Conservation (phyloP, 2,113 vertebrate genomes). For the Thamnophis sirtalis region DNA sequence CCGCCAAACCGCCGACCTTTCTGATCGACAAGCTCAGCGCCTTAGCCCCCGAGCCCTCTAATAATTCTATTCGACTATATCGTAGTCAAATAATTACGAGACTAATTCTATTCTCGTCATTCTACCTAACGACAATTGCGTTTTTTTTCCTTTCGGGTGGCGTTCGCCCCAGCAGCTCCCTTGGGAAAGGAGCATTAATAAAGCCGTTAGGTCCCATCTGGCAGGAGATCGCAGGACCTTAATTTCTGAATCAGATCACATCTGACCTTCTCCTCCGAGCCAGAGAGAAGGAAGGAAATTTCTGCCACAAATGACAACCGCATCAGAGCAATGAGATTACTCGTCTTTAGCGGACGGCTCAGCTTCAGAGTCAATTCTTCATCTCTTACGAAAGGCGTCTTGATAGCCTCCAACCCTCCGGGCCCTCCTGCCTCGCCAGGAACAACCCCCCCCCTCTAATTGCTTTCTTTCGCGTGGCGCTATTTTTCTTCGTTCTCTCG, state of each 20-base stretch:
- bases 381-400: neutral
- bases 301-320: neutral
- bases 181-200: conserved; percentile 26
- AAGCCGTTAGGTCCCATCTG: neutral
- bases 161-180: neutral
- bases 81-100: too few relatives aligned
- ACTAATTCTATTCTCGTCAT: neutral
- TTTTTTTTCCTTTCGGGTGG: conserved; percentile 17
- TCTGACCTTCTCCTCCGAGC: neutral
- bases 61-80: too few relatives aligned
- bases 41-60: too few relatives aligned
- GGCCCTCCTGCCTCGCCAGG: neutral
- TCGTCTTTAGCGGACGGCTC: neutral
- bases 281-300: neutral
- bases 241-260: neutral
- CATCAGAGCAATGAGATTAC: neutral
- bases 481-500: neutral
- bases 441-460: neutral
- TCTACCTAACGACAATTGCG: neutral
- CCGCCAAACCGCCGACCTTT: too few relatives aligned
- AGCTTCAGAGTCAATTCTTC: neutral
- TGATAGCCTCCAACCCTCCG: neutral
- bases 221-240: neutral
- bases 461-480: neutral
- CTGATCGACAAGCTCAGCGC: too few relatives aligned